Conservation (phyloP, 1,140 invertebrate species). For the Drosophila chauvacae region DNA sequence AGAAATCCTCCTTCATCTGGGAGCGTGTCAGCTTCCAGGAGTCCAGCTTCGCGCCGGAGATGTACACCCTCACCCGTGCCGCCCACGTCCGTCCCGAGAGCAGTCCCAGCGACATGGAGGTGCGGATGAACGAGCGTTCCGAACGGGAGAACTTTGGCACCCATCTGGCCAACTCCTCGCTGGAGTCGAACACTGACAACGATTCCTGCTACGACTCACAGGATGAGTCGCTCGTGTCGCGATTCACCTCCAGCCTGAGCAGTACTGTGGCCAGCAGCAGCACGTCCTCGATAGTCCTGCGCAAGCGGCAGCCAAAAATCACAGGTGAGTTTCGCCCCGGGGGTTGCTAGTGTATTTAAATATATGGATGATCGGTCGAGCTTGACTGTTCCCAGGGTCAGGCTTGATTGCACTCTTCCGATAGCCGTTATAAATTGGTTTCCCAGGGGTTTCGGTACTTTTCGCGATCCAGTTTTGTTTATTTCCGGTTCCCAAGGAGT, state of each 20-base stretch:
- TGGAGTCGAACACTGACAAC: slow-evolving; percentile 67
- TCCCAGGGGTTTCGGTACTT: slow-evolving; percentile 31
- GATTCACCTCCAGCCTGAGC: slow-evolving; percentile 51
- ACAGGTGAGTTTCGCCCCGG: slow-evolving; percentile 73
- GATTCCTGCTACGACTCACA: slow-evolving; percentile 75
- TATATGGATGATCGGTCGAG: slow-evolving; percentile 10
- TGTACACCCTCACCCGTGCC: slow-evolving; percentile 81
- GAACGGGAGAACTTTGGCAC: slow-evolving; percentile 72
- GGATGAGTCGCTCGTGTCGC: slow-evolving; percentile 54
- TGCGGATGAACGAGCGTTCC: slow-evolving; percentile 72
- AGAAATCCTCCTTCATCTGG: slow-evolving; percentile 70
- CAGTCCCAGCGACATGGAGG: slow-evolving; percentile 60
- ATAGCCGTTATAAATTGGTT: slow-evolving; percentile 47
- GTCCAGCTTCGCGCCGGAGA: slow-evolving; percentile 67
- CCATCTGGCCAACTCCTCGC: slow-evolving; percentile 54
- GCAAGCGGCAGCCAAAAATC: slow-evolving; percentile 83
- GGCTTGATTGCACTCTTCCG: slow-evolving; percentile 61
- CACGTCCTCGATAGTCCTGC: slow-evolving; percentile 23
- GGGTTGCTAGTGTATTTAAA: slow-evolving; percentile 6
- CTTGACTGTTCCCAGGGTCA: slow-evolving; percentile 66
- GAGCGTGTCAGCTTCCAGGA: slow-evolving; percentile 79
- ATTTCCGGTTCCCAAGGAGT: slow-evolving; percentile 17
- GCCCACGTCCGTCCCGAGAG: slow-evolving; percentile 72
- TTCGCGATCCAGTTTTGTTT: slow-evolving; percentile 10
- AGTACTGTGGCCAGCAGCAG: slow-evolving; percentile 14